A percentile compares a stretch with the other conserved stretches of the same genome.
phyloP scores from a whole-genome alignment of 2,797 vertebrate species.

The Micropoecilia bifurca region DNA sequence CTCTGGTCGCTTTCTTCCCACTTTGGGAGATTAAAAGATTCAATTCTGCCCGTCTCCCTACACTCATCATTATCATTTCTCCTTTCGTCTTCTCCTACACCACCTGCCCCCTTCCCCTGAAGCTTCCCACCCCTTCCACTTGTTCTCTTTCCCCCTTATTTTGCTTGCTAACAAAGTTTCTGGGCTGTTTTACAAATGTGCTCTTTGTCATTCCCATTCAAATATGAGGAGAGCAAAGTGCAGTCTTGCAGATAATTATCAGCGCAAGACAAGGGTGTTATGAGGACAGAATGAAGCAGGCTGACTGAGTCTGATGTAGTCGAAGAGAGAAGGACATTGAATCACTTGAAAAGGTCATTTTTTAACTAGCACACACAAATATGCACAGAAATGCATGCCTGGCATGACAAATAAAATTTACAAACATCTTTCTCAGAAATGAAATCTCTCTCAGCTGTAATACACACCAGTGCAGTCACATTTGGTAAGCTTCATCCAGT shows the following conservation, averaged over 20 bases:
- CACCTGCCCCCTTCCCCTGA: slow-evolving; percentile 28
- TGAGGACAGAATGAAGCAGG: slow-evolving; percentile 56
- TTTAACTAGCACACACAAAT: slow-evolving; percentile 18
- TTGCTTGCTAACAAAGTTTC: slow-evolving; percentile 60
- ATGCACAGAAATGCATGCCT: slow-evolving; percentile 8
- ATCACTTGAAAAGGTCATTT: slow-evolving; percentile 41
- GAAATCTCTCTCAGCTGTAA: slow-evolving; percentile 3
- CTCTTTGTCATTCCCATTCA: slow-evolving; percentile 63
- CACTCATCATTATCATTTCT: slow-evolving; percentile 76
- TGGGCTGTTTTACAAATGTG: slow-evolving; percentile 62
- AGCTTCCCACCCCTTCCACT: background rate
- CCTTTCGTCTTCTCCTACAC: slow-evolving; percentile 50
- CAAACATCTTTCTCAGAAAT: background rate
- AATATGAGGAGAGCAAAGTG: slow-evolving; percentile 37
- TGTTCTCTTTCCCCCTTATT: slow-evolving; percentile 11
- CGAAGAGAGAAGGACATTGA: slow-evolving; percentile 50
- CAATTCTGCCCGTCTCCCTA: slow-evolving; percentile 77
- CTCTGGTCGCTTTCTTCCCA: slow-evolving; percentile 79
- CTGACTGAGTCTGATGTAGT: slow-evolving; percentile 51
- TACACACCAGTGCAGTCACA: slow-evolving; percentile 1
- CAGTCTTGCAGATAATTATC: slow-evolving; percentile 74
- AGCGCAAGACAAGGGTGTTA: slow-evolving; percentile 57
- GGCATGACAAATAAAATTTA: slow-evolving; percentile 11
- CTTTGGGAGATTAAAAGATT: slow-evolving; percentile 85
- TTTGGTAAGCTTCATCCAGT: slow-evolving; percentile 28